Evolutionary conservation across 2,888 invertebrate genomes (phyloP), one percentile per base, ranked within the genome.

Genomic region (Eledone cirrhosa): DNA sequence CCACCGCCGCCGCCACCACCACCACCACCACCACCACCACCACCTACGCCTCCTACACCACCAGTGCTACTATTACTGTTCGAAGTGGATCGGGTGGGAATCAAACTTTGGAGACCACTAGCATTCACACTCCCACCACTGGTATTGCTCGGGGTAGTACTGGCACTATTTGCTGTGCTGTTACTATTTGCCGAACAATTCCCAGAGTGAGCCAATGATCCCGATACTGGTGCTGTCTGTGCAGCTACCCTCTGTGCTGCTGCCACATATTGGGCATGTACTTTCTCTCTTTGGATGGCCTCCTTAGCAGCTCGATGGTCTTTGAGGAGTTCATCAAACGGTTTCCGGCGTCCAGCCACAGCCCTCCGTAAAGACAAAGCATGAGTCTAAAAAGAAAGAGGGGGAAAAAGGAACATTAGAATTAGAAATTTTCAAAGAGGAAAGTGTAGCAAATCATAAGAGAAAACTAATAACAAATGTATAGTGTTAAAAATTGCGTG

Each of bases 261-360:
- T 2, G 63, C 78, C 74, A 83, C 82, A 65, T 82, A 84, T 78
- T 86, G 86, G 41, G 85, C 84, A 27, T 47, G 48, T 47, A 48
- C 76, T 80, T 87, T 88, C 63, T 86, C 86, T 79, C 88, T 87
- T 41, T 86, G 81, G 77, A 88, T 82, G 22, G 89, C 89, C 81
- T 94, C 94, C 84, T 93, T 93, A 80, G 94, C 92, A 53, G 94
- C 94, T 77, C 94, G 92, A 87, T 95, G 95, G 86, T 95, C 95
- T 59, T 94, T 93, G 82, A 95, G 92, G 78, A 95, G 91, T 79
- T 94, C 93, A 89, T 95, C 95, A 91, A 95, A 95, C 29, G 94
- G 92, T 90, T 94, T 94, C 80, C 93, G 93, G 77, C 95, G 92
- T 0, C 95, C 95, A 80, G 92, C 91, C 48, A 95, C 95, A 29